Base-by-base conservation (phyloP, 2,797 vertebrate genomes). In the Babyrousa celebensis region DNA sequence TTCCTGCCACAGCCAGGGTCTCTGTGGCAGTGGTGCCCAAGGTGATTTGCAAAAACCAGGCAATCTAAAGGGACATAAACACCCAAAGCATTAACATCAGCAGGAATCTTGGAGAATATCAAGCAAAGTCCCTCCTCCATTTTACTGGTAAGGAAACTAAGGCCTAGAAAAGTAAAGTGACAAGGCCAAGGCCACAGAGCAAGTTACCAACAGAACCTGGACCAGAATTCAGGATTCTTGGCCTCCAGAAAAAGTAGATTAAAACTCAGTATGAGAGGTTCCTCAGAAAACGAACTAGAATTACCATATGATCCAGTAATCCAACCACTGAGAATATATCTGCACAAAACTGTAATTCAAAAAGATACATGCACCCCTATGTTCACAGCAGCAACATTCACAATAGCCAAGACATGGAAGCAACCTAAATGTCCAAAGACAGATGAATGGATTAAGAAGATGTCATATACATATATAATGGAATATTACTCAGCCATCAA, bases 1-100 rank as follows among this genome's bases (percentile, higher is more conserved):
- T 99, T 77, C 99, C 99, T 54, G 99, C 99, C 92, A 99, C 99
- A 52, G 99, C 99, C 96, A 99, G 98, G 25, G 99, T 99, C 98
- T 99, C 99, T 0, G 99, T 99, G 83, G 99, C 96, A 15, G 99
- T 99, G 74, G 99, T 99, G 94, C 99, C 99, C 99, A 99, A 98
- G 0, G 99, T 99, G 98, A 99, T 79, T 98, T 99, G 99, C 99
- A 99, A 99, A 70, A 99, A 54, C 99, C 99, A 99, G 96, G 99
- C 99, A 91, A 99, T 99, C 99, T 99, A 98, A 95, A 98, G 86
- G 23, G 60, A 88, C 16, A 74, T 25, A 96, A 78, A 95, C 7
- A 56, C 23, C 65, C 86, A 63, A 94, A 72, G 48, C 12, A 40
- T 89, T 93, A 92, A 54, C 54, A 68, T 85, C 78, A 85, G 15